Base-by-base conservation (phyloP, 1,140 invertebrate genomes). In the Listronotus bonariensis region DNA sequence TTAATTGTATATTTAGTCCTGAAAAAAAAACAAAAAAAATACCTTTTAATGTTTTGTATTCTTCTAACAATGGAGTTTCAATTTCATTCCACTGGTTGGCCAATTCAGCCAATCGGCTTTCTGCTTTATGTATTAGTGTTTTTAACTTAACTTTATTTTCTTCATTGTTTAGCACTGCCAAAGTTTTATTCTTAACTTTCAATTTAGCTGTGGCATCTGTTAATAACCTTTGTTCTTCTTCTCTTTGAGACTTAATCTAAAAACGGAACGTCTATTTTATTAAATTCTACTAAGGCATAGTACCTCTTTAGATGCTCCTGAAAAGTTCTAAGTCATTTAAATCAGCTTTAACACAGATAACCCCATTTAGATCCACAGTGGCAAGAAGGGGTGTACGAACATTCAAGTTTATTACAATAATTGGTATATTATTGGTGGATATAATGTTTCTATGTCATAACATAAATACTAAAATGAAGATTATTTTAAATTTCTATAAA, bases 1-100 rank as follows among this genome's bases (percentile, higher is more conserved):
- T 26, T 18, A 0, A 14, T n/a, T 15, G n/a, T 36, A 15, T 26
- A 36, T 1, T 8, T 49, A 43, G 3, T 46, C 9, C 18, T 51
- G 31, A 51, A 53, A 31, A 26, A 26, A 26, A 1, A 26, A 26
- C 20, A 26, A 26, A 26, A 1, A 26, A 26, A 32, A 26, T 10
- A 65, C 62, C 53, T 82, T 73, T 83, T 46, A 87, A 80, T 56
- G 81, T 75, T 36, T 85, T 72, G 75, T 87, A 88, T 67, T 88
- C 80, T 63, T 86, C 78, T 56, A 90, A 81, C 11, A 91, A 77
- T 12, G 88, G 86, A 40, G 79, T 80, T 68, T 88, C 80, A 64
- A 88, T 86, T 65, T 85, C 82, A 63, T 90, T 87, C 90, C 90
- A 92, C 68, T 90, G 85, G 51, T 81, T 83, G 4, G 85, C 84